Evolutionary conservation across 2,888 invertebrate species (phyloP), one percentile per base, ranked within the genome.

Genomic region (Pseudococcus viburni): DNA sequence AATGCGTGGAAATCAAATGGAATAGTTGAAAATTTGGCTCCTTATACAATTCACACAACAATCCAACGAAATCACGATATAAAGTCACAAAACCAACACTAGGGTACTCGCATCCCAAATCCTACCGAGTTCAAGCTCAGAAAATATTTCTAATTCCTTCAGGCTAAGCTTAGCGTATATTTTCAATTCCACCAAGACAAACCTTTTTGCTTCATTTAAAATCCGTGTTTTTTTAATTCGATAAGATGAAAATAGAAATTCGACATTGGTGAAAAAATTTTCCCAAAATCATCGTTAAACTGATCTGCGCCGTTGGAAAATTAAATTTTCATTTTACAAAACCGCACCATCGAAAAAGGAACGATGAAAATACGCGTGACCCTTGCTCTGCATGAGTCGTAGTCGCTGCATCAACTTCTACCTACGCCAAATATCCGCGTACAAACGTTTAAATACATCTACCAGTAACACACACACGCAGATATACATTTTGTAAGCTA

Each of bases 71-170:
- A 51, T 51, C 51, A 51, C 0, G 3, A 33, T 33, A 33, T 33
- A 33, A 33, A 3, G 26, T 33, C 26, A 33, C 26, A 3, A 33
- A 33, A 33, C 12, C 51, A 51, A 0, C 51, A 15, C 51, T 15
- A n/a, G n/a, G n/a, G n/a, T n/a, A 51, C 5, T 17, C 51, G 17
- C 51, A 51, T 1, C 17, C 51, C 17, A 15, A 51, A 51, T 51
- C 51, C 15, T 51, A 5, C 17, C 51, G 15, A 5, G 51, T 51
- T 15, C 17, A 51, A 33, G 26, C 3, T 2, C 5, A 51, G 15
- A 51, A 8, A 51, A 51, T 51, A 73, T 33, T 26, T 73, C 33
- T 73, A 73, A 73, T 73, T 73, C 68, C 68, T 73, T 73, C 68
- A 33, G 26, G 68, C 68, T 33, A 73, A 26, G 68, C 68, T 73